These are phyloP conservation scores for Drosophila tanythrix DNA, from an alignment of 2,888 invertebrate species.

Conservation along the genomic window DNA sequence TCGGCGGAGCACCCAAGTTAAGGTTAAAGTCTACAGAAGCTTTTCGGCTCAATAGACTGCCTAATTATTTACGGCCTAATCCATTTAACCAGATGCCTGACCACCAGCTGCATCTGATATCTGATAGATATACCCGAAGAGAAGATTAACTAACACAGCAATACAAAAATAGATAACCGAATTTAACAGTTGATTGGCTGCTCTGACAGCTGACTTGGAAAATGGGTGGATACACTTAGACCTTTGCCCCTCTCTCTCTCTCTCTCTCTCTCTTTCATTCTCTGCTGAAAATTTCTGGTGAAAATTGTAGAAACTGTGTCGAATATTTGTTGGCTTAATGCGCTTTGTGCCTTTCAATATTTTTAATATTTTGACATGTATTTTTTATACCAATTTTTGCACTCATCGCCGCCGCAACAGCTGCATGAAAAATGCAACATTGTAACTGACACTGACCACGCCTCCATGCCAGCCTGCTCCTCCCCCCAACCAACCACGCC, in stretches of 20 bases:
- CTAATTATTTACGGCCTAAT: slow-evolving; percentile 66
- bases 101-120: slow-evolving; percentile 19
- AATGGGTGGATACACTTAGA: slow-evolving; percentile 16
- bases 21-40: slow-evolving; percentile 26
- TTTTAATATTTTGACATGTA: slow-evolving; percentile 42
- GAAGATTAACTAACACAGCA: slow-evolving; percentile 63
- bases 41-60: slow-evolving; percentile 69
- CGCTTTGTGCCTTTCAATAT: slow-evolving; percentile 23
- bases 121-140: slow-evolving; percentile 27
- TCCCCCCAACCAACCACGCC: not conserved
- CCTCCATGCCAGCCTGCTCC: slow-evolving; percentile 16
- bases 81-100: slow-evolving; percentile 21
- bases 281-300: not conserved
- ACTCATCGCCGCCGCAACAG: slow-evolving; percentile 39
- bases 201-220: not conserved
- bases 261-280: slow-evolving; percentile 1
- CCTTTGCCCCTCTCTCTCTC: slow-evolving; percentile 29
- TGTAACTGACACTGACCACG: slow-evolving; percentile 53
- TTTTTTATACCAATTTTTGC: slow-evolving; percentile 45
- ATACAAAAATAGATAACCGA: slow-evolving; percentile 62
- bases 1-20: slow-evolving; percentile 8
- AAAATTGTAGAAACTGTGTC: slow-evolving; percentile 18
- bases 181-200: slow-evolving; percentile 74
- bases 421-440: slow-evolving; percentile 55
- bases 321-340: slow-evolving; percentile 1